Evolutionary conservation across 1,140 invertebrate species (phyloP), one percentile per base, ranked within the genome.

Genomic region (Cylas formicarius): DNA sequence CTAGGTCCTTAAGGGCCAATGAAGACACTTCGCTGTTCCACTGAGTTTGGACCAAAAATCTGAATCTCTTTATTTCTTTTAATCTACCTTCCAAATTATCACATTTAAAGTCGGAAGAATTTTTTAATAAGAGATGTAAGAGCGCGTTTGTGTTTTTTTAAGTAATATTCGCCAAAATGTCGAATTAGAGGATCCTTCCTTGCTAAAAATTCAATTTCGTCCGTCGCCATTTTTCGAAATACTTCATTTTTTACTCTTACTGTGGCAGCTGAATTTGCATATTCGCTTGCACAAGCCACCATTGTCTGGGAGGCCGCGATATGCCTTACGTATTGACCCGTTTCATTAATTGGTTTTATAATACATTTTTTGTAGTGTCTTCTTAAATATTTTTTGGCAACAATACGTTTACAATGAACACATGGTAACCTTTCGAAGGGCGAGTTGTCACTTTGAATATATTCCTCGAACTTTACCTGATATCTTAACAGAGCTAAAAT

Each of bases 391-490:
- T 50, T 53, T 47, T 51, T 50, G 20, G 48, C 28, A 16, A 52
- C 23, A 19, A 43, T 22, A 23, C 28, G 35, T 34, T 44, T 50
- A 20, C 41, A 52, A 9, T 26, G 19, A 29, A 22, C 21, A 29
- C 51, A 53, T 34, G 48, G 51, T 53, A 50, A 42, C 50, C 46
- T 50, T 50, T 20, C 21, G 9, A 28, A 33, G n/a, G 41, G 48
- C 13, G 13, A 24, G 17, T 29, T 37, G 39, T 35, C 37, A 7
- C 46, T 28, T 27, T n/a, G 17, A 18, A 49, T 29, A 38, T 29
- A 50, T 19, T 48, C 29, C 17, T 5, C 37, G 29, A 50, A 51
- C 35, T 51, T 14, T 5, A 36, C 49, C 10, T 22, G 8, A 14
- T 48, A 42, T 35, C 33, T 32, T n/a, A n/a, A n/a, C n/a, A n/a